phyloP scores from a whole-genome alignment of 2,113 vertebrate species.

The Oreamnos americanus region DNA sequence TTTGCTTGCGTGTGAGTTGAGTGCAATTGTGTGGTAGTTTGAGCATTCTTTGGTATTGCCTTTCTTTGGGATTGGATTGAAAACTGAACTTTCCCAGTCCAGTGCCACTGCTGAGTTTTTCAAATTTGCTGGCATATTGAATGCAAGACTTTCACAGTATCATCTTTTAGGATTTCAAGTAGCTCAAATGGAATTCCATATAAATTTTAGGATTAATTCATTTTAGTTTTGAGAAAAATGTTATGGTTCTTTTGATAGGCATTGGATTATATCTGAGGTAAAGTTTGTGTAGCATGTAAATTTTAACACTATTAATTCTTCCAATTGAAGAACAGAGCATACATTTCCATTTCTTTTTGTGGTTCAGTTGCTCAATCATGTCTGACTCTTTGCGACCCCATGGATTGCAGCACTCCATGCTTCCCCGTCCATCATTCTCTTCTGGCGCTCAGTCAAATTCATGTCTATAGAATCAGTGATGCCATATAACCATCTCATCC shows the following conservation, averaged over 20 bases:
- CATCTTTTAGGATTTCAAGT: not conserved
- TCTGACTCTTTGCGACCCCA: not conserved
- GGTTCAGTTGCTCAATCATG: not conserved
- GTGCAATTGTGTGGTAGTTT: not conserved
- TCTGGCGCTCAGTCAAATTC: not conserved
- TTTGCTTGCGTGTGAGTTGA: not conserved
- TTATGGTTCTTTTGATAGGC: not conserved
- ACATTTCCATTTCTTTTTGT: not conserved
- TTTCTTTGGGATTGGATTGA: not conserved
- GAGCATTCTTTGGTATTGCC: not conserved
- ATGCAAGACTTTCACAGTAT: not conserved
- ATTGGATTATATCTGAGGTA: not conserved
- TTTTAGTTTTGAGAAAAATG: not conserved
- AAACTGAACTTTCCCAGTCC: not conserved
- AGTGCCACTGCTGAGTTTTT: not conserved
- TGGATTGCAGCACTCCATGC: not conserved
- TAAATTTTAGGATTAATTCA: not conserved
- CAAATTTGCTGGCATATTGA: not conserved
- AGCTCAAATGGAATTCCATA: not conserved
- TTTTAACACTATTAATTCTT: not conserved
- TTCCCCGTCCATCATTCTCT: not conserved
- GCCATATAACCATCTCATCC: not conserved
- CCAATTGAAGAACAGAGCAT: not conserved
- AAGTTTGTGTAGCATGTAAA: not conserved
- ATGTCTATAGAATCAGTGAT: not conserved